Percentiles rank a stretch among this genome's conserved stretches.
These are phyloP conservation scores for Sebastes nivosus DNA, from an alignment of 2,797 vertebrate genomes.

Conservation along the genomic window DNA sequence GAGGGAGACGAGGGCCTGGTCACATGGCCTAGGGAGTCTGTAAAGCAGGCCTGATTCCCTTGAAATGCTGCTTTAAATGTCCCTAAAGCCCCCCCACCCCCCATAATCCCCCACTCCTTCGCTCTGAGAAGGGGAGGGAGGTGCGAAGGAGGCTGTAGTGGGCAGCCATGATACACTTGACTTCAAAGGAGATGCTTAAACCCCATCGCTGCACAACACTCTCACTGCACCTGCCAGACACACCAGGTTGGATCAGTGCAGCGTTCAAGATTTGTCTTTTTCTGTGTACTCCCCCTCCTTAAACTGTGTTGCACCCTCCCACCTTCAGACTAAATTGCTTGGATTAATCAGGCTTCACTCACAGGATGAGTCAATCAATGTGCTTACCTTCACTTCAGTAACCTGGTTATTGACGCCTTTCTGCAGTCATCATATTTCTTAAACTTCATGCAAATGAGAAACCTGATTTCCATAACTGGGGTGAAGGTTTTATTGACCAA, in stretches of 20 bases:
- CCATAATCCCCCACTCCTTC: slow-evolving; percentile 64
- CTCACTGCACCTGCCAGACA: slow-evolving; percentile 59
- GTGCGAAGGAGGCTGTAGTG: slow-evolving; percentile 48
- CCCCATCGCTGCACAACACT: slow-evolving; percentile 51
- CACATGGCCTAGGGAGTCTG: slow-evolving; percentile 62
- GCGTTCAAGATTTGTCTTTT: slow-evolving; percentile 44
- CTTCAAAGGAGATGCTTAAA: slow-evolving; percentile 73
- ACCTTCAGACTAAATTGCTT: slow-evolving; percentile 41
- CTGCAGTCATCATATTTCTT: slow-evolving; percentile 13
- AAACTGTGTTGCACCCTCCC: slow-evolving; percentile 31
- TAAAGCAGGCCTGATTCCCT: slow-evolving; percentile 74
- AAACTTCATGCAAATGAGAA: slow-evolving; percentile 1
- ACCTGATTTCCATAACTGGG: neutral
- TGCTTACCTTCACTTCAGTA: slow-evolving; percentile 20
- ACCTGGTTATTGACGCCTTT: slow-evolving; percentile 5
- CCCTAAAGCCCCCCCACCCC: slow-evolving; percentile 58
- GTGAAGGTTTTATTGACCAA: neutral
- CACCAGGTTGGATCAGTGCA: slow-evolving; percentile 48
- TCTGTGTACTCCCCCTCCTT: slow-evolving; percentile 48
- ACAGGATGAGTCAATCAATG: slow-evolving; percentile 21
- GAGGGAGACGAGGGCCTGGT: slow-evolving; percentile 69
- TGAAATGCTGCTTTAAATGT: slow-evolving; percentile 79
- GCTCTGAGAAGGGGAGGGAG: slow-evolving; percentile 48
- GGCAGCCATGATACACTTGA: slow-evolving; percentile 65
- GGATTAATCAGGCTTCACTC: slow-evolving; percentile 53